Evolutionary conservation across 2,113 vertebrate species (phyloP), one percentile per base, ranked within the genome.

Genomic region (Istiophorus platypterus): DNA sequence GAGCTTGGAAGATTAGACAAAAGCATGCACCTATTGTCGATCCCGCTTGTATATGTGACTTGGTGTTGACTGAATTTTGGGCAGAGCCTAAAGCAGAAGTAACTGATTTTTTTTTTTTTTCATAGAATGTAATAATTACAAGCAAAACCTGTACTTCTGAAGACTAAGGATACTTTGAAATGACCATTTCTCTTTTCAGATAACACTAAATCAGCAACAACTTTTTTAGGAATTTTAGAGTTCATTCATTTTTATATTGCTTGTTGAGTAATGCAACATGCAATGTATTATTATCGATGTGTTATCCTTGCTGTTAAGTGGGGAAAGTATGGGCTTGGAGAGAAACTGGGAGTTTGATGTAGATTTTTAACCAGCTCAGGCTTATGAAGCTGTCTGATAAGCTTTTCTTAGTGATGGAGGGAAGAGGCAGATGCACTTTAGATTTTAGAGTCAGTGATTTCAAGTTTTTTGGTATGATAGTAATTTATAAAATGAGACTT

Each of bases 401-500:
- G 17, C 1, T 20, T 49, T 47, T 12, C 10, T 11, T 29, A 2
- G 41, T 47, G 7, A 12, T 47, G 63, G 10, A 47, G 41, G 63
- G 41, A 10, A 66, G 20, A 20, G 26, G 42, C 17, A 12, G 64
- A 47, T 29, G 5, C 15, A 26, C 45, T 66, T 47, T 29, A 3
- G 64, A 49, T 22, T 67, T 67, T 27, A 67, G 57, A 18, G 20
- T 20, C 26, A 29, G 7, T 29, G 5, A 49, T 67, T 49, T 20
- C 5, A 67, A 49, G 57, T 18, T 41, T 66, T 37, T 39, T 10
- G 2, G n/a, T 11, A 4, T 13, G 24, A 57, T 24, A 54, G 51
- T 57, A n/a, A 57, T 57, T 57, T 57, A n/a, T 54, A 54, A 54
- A 54, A 54, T 54, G 51, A 54, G 24, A 57, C 51, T n/a, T 52